Conservation (phyloP, 2,888 invertebrate genomes). For the Liposcelis brunnea region DNA sequence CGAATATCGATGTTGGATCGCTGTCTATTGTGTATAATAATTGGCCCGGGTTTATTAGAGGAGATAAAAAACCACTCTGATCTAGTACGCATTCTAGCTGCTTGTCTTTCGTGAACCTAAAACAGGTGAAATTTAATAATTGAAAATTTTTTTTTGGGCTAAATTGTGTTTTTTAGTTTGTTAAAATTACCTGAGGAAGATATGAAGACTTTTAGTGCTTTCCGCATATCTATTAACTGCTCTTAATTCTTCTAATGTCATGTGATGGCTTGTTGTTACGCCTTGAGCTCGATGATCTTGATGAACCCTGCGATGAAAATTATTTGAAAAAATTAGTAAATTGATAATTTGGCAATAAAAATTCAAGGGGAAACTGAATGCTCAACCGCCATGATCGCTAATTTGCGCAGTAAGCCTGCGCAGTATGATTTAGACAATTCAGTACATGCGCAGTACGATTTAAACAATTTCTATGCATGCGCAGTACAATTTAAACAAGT, state of each 20-base stretch:
- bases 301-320: conserved; percentile 27
- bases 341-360: neutral
- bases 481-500: no score
- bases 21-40: conserved; percentile 26
- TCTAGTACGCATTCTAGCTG: conserved; percentile 88
- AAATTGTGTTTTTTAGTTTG: neutral
- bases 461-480: no score
- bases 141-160: neutral
- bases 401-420: no score
- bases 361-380: neutral
- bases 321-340: neutral
- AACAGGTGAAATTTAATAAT: no score
- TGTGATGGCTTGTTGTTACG: conserved; percentile 30
- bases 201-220: conserved; percentile 83
- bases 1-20: conserved; percentile 28
- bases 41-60: conserved; percentile 5
- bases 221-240: conserved; percentile 81
- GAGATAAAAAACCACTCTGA: conserved; percentile 77
- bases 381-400: no score
- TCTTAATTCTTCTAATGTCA: conserved; percentile 67
- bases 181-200: conserved; percentile 58
- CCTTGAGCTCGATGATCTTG: conserved; percentile 55
- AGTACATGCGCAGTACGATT: no score
- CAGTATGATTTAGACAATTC: no score
- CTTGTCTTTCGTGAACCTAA: conserved; percentile 88